Percentiles rank a stretch among this genome's conserved stretches.
Conservation (phyloP, 2,113 vertebrate genomes). For the Lamprotornis superbus region DNA sequence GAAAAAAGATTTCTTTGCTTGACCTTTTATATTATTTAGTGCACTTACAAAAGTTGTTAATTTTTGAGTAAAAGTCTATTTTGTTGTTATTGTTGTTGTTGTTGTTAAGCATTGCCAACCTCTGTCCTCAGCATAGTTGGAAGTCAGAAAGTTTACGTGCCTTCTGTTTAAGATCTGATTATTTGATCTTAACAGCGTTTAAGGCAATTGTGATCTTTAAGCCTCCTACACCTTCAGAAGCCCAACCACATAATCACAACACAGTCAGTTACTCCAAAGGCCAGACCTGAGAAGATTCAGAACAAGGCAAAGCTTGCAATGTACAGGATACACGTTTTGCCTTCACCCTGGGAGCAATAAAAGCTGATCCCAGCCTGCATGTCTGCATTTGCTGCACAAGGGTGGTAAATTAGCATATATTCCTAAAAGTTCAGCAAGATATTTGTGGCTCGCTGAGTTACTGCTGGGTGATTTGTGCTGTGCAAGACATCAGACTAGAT, state of each 20-base stretch:
- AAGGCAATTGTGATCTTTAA: neutral
- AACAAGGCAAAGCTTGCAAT: neutral
- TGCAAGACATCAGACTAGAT: neutral
- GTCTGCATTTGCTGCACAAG: neutral
- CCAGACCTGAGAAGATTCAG: neutral
- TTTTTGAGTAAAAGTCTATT: neutral
- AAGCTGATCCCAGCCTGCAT: neutral
- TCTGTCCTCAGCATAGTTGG: neutral
- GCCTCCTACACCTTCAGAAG: neutral
- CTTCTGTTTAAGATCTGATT: neutral
- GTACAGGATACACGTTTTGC: neutral
- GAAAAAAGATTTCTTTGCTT: neutral
- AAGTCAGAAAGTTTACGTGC: neutral
- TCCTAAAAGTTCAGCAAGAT: neutral
- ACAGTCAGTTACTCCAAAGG: neutral
- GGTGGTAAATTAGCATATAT: rapidly evolving
- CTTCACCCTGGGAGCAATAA: neutral
- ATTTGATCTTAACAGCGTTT: too few species aligned
- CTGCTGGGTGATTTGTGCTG: neutral
- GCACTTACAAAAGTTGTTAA: neutral
- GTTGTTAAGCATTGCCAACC: neutral
- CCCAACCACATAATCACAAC: neutral
- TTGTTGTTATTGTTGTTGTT: neutral
- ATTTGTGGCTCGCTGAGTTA: neutral
- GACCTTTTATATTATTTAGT: neutral